These are phyloP conservation scores for Eumacrocentrus americanus DNA, from an alignment of 2,888 invertebrate genomes.

Conservation along the genomic window DNA sequence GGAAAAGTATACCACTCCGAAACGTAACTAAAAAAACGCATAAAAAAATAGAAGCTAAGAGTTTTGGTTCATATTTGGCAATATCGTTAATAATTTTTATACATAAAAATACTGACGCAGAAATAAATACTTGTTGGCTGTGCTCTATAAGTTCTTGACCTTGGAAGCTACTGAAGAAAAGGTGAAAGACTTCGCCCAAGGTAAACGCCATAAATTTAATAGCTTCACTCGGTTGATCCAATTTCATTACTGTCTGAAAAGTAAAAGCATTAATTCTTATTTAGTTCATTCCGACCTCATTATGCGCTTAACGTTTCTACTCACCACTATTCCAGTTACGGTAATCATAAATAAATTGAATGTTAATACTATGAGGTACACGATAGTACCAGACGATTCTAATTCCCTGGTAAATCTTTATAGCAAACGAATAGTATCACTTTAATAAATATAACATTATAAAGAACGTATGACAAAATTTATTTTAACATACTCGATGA, in stretches of 20 bases:
- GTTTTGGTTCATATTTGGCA: too few species aligned
- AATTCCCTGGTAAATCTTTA: conserved; percentile 25
- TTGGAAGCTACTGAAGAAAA: conserved; percentile 35
- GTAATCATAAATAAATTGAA: conserved; percentile 33
- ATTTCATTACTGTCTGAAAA: conserved; percentile 29
- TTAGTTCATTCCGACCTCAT: not conserved
- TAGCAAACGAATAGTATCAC: not conserved
- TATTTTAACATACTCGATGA: not conserved
- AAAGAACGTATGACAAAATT: not conserved
- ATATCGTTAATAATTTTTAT: too few species aligned
- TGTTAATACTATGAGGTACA: conserved; percentile 27
- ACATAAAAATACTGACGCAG: conserved; percentile 25
- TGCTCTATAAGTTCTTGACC: conserved; percentile 34
- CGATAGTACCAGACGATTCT: conserved; percentile 26
- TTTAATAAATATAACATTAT: not conserved
- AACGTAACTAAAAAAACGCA: conserved; percentile 24
- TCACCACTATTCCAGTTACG: conserved; percentile 32
- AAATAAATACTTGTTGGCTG: conserved; percentile 24
- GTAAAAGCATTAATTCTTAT: not conserved
- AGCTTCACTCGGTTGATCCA: conserved; percentile 22
- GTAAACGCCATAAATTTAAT: conserved; percentile 30
- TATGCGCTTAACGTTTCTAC: not conserved
- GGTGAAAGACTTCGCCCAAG: conserved; percentile 30
- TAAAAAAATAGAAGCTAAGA: not conserved
- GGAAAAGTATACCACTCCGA: conserved; percentile 34